These are phyloP conservation scores for Drosophila phalerata DNA, from an alignment of 2,888 invertebrate species.

Conservation along the genomic window DNA sequence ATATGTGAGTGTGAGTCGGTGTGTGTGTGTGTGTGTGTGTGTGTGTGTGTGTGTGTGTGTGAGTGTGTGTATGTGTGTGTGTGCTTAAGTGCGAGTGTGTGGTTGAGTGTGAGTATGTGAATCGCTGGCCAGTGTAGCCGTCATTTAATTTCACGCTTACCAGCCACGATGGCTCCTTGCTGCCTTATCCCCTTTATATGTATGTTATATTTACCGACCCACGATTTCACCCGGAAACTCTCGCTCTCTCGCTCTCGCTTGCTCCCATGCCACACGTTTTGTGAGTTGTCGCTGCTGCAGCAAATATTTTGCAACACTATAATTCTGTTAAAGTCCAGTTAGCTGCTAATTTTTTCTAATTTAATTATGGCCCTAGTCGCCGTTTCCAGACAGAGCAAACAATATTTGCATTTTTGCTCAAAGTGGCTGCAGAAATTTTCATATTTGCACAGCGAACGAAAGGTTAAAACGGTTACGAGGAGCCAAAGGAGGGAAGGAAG, in stretches of 20 bases:
- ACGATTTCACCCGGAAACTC: neutral
- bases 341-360: slow-evolving; percentile 65
- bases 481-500: neutral
- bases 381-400: slow-evolving; percentile 32
- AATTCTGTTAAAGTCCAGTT: slow-evolving; percentile 64
- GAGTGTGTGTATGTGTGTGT: too few relatives aligned
- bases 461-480: neutral
- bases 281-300: slow-evolving; percentile 33
- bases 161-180: slow-evolving; percentile 30
- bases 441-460: slow-evolving; percentile 37
- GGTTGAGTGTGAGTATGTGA: neutral
- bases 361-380: slow-evolving; percentile 52
- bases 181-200: neutral
- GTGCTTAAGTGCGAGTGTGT: neutral
- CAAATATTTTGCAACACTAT: slow-evolving; percentile 51
- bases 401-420: slow-evolving; percentile 61
- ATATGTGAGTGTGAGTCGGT: slow-evolving; percentile 6
- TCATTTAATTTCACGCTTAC: slow-evolving; percentile 65
- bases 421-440: slow-evolving; percentile 56
- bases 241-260: neutral
- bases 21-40: slow-evolving; percentile 4
- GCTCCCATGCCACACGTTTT: slow-evolving; percentile 6
- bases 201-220: neutral
- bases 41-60: neutral
- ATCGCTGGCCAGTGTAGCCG: slow-evolving; percentile 40